These are phyloP conservation scores for Lerema accius DNA, from an alignment of 1,140 invertebrate species.

Conservation along the genomic window DNA sequence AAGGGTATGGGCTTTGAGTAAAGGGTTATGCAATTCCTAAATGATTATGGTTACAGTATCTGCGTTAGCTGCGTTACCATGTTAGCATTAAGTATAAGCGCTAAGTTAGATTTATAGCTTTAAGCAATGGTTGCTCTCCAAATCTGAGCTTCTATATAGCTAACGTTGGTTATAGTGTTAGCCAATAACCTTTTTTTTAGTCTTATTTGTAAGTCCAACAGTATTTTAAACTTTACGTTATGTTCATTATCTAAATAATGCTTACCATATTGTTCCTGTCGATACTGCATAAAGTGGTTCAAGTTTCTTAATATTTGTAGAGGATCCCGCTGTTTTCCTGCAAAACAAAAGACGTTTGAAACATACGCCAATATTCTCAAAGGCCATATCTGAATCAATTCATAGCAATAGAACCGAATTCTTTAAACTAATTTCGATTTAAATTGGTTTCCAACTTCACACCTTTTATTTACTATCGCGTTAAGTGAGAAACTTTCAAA, in stretches of 20 bases:
- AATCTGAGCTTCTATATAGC: too few relatives aligned
- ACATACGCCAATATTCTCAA: background rate
- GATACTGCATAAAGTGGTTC: slow-evolving; percentile 67
- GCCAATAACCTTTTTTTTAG: background rate
- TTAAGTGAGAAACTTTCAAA: slow-evolving; percentile 34
- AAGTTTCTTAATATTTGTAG: slow-evolving; percentile 66
- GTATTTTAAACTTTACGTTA: slow-evolving; percentile 1
- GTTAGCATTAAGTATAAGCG: too few relatives aligned
- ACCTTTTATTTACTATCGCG: slow-evolving; percentile 26
- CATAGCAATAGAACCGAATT: background rate
- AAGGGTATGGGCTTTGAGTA: too few relatives aligned
- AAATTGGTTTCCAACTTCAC: slow-evolving; percentile 24
- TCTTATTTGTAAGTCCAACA: too few relatives aligned
- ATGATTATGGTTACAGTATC: too few relatives aligned
- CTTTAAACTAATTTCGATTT: slow-evolving; percentile 17
- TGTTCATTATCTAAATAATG: background rate
- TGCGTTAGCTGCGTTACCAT: too few relatives aligned
- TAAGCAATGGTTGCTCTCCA: too few relatives aligned
- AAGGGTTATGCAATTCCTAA: too few relatives aligned
- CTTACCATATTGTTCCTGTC: slow-evolving; percentile 68
- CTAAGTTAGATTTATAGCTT: too few relatives aligned
- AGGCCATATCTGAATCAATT: background rate
- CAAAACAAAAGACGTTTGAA: slow-evolving; percentile 8
- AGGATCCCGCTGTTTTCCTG: slow-evolving; percentile 68
- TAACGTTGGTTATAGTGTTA: too few relatives aligned